These are phyloP conservation scores for Moxostoma hubbsi DNA, from an alignment of 2,797 vertebrate genomes.

Conservation along the genomic window DNA sequence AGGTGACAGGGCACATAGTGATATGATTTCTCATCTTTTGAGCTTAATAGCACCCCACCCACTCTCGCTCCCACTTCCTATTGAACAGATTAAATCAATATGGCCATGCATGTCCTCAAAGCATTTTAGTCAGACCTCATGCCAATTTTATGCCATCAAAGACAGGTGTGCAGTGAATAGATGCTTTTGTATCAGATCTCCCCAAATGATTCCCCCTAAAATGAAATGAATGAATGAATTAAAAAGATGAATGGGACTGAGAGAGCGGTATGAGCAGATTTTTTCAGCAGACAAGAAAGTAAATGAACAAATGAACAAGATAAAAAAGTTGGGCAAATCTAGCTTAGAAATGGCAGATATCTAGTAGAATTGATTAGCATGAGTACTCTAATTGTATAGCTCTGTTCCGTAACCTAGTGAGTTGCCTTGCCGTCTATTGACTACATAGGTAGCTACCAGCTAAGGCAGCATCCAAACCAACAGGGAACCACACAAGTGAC, in stretches of 20 bases:
- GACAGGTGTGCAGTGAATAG: constrained; percentile 40
- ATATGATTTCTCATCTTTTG: constrained; percentile 39
- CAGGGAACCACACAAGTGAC: too few relatives aligned
- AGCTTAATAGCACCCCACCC: constrained; percentile 39
- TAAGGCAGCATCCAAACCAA: too few relatives aligned
- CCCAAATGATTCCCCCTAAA: constrained; percentile 6
- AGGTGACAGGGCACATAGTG: constrained; percentile 30
- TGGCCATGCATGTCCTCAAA: constrained; percentile 16
- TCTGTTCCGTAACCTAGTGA: too few relatives aligned
- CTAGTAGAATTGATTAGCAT: not conserved
- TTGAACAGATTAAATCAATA: constrained; percentile 41
- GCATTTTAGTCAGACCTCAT: constrained; percentile 13
- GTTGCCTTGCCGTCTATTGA: too few relatives aligned
- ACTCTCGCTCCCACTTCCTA: not conserved
- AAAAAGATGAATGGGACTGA: not conserved
- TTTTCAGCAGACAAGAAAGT: not conserved
- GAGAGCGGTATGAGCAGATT: not conserved
- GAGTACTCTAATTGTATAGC: too few relatives aligned
- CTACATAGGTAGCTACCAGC: too few relatives aligned
- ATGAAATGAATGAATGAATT: constrained; percentile 19
- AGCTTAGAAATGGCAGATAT: not conserved
- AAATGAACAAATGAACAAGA: not conserved
- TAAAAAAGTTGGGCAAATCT: not conserved
- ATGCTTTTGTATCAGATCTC: constrained; percentile 8
- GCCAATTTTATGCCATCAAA: constrained; percentile 27